A percentile compares a stretch with the other conserved stretches of the same genome.
These are phyloP conservation scores for Melinaea marsaeus DNA, from an alignment of 2,888 invertebrate genomes.

Conservation along the genomic window DNA sequence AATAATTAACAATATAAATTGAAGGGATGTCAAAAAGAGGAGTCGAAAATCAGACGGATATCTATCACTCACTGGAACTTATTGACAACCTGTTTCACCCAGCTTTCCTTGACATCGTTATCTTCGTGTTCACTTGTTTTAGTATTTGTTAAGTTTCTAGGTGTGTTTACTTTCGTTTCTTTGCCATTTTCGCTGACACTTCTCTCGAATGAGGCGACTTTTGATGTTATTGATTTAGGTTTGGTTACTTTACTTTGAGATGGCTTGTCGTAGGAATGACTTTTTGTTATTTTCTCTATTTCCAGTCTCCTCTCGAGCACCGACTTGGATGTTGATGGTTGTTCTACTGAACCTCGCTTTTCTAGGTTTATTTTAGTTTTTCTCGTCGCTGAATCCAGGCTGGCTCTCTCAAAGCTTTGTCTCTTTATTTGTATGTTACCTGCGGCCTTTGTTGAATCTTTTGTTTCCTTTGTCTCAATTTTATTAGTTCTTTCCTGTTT, in stretches of 20 bases:
- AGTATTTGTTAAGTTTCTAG: slow-evolving; percentile 4
- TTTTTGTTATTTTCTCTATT: slow-evolving; percentile 64
- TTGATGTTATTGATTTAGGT: slow-evolving; percentile 62
- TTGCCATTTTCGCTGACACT: slow-evolving; percentile 44
- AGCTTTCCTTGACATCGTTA: slow-evolving; percentile 75
- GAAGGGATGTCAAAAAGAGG: slow-evolving; percentile 45
- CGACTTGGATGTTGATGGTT: slow-evolving; percentile 62
- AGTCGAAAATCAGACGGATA: slow-evolving; percentile 41
- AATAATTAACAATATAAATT: slow-evolving; percentile 36
- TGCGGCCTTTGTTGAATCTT: slow-evolving; percentile 39
- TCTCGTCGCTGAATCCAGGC: slow-evolving; percentile 67
- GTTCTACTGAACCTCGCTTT: slow-evolving; percentile 51
- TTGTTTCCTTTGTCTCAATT: slow-evolving; percentile 29
- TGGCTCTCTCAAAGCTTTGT: slow-evolving; percentile 69
- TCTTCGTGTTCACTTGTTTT: slow-evolving; percentile 32
- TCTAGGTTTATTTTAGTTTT: slow-evolving; percentile 52
- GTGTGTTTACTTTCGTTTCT: slow-evolving; percentile 38
- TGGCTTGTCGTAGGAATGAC: slow-evolving; percentile 42
- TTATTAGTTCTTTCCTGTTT: slow-evolving; percentile 26
- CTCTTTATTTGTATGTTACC: slow-evolving; percentile 68
- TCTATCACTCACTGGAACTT: slow-evolving; percentile 79
- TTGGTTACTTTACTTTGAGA: slow-evolving; percentile 54
- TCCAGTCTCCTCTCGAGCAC: slow-evolving; percentile 70
- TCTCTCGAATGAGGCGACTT: slow-evolving; percentile 62
- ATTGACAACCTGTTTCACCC: slow-evolving; percentile 86